Evolutionary conservation across 2,797 vertebrate genomes (phyloP).

Genomic region (Amazona finschi): DNA sequence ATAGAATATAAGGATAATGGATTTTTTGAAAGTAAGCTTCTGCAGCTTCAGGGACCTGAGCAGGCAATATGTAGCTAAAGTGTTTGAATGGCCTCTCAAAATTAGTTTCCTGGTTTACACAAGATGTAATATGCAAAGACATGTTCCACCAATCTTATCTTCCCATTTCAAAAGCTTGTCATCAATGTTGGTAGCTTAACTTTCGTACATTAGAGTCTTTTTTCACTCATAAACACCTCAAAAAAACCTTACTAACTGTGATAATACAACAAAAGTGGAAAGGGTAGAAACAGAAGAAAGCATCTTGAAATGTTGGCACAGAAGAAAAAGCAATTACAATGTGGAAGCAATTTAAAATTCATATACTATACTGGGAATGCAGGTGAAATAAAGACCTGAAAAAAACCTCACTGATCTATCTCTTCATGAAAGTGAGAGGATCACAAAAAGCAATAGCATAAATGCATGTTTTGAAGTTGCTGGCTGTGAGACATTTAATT

Average conservation of each 20-base stretch:
- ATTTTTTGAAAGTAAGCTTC: conserved; percentile 4
- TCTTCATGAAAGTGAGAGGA: not conserved
- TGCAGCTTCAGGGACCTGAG: not conserved
- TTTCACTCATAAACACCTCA: not conserved
- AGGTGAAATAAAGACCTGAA: not conserved
- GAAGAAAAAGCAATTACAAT: not conserved
- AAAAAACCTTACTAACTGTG: not conserved
- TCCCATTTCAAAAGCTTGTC: not conserved
- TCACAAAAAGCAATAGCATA: not conserved
- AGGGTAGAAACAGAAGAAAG: not conserved
- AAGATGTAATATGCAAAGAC: not conserved
- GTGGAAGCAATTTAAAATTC: not conserved
- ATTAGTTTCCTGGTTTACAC: not conserved
- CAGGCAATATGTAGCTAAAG: not conserved
- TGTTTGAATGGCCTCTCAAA: not conserved
- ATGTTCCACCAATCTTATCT: not conserved
- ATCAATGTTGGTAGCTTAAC: not conserved
- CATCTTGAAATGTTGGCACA: not conserved
- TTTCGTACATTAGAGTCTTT: not conserved
- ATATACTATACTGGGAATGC: not conserved
- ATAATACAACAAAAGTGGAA: not conserved
- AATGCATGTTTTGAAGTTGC: not conserved
- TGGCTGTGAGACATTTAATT: not conserved
- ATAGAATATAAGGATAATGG: conserved; percentile 22
- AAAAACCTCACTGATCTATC: accelerated